Base-by-base conservation (phyloP, 2,888 invertebrate species). In the Mayetiola destructor region DNA sequence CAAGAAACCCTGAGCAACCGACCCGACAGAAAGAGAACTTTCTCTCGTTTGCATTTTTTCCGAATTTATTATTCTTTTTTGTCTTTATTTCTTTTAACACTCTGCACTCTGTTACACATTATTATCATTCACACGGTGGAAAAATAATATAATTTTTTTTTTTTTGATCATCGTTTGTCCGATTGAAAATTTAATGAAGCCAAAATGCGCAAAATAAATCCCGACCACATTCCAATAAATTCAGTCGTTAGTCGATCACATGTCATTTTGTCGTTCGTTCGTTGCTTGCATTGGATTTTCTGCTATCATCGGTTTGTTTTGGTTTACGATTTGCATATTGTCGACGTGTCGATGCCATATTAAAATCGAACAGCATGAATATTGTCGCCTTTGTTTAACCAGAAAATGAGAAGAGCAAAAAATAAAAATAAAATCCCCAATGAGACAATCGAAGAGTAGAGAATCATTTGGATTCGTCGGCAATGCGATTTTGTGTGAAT, bases 181-280 rank as follows among this genome's bases (percentile, higher is more conserved):
- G 23, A 39, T 16, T 48, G 48, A 48, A 48, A 48, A 27, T 27
- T 48, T 48, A 48, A 48, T 48, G 48, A 48, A 48, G 23, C 27
- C 27, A 48, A 27, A 27, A 5, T 9, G 27, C 23, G 27, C 48
- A 48, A 48, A 20, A 16, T 23, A n/a, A 23, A 48, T 27, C 27
- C 9, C 29, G 9, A 4, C 5, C 27, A 16, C n/a, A 48, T 36
- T 4, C 3, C 39, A 42, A 48, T 48, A n/a, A 48, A 48, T 48
- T 23, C 48, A 48, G 27, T 48, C 48, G 48, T n/a, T 27, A 48
- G 9, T 48, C 48, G 48, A 27, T 27, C 48, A 48, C 48, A 23
- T 48, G 23, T 27, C n/a, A 48, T 48, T 48, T 27, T 16, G n/a
- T 27, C 48, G 27, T 48, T 48, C 27, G 27, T 48, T 48, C 48